Percentiles rank a stretch among this genome's conserved stretches.
Evolutionary conservation across 1,140 invertebrate genomes (phyloP).

Genomic region (Maconellicoccus hirsutus): DNA sequence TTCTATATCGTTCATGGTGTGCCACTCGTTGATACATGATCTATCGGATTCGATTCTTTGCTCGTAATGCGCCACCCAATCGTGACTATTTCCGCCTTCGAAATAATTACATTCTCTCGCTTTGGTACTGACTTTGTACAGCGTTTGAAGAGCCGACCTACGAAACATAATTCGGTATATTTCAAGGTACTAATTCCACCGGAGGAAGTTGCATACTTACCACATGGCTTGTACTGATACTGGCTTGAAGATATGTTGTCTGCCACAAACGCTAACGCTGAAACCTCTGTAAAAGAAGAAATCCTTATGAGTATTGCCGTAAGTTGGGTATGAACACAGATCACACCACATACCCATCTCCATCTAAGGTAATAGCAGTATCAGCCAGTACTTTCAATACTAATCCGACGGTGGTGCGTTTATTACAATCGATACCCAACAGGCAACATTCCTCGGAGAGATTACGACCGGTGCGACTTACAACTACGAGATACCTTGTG

Average conservation of each 20-base stretch:
- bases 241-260: conserved; percentile 94
- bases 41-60: conserved; percentile 72
- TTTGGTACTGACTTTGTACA: conserved; percentile 81
- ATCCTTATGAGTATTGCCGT: conserved; percentile 17
- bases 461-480: conserved; percentile 60
- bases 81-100: conserved; percentile 71
- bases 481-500: conserved; percentile 85
- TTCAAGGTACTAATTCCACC: not conserved
- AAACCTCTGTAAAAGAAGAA: conserved; percentile 62
- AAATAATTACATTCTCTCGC: conserved; percentile 79
- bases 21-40: conserved; percentile 91
- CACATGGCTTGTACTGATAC: conserved; percentile 98
- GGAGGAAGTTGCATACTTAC: conserved; percentile 49
- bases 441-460: conserved; percentile 79
- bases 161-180: conserved; percentile 29
- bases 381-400: conserved; percentile 85
- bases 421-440: conserved; percentile 84
- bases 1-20: conserved; percentile 85
- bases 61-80: conserved; percentile 86
- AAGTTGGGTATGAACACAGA: too few species aligned
- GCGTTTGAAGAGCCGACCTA: conserved; percentile 89
- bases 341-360: conserved; percentile 92
- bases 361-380: conserved; percentile 84
- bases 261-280: conserved; percentile 75
- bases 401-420: conserved; percentile 78